Evolutionary conservation across 2,113 vertebrate genomes (phyloP).

Genomic region (Anguilla japonica): DNA sequence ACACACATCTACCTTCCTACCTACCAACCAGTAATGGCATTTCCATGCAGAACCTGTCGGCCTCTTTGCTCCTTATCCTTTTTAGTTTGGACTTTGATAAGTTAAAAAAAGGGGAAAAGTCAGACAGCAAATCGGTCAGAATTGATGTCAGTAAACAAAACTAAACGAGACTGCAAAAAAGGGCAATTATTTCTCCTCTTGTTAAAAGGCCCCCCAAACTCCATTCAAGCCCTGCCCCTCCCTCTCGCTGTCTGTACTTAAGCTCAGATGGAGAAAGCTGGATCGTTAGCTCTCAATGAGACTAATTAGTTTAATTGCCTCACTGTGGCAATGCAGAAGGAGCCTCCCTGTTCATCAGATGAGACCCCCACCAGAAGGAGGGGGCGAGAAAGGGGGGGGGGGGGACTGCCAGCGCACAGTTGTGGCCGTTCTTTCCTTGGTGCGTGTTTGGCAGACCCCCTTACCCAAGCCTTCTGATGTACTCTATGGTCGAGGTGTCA

Average conservation of each 20-base stretch:
- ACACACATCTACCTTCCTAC: background rate
- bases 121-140: slow-evolving; percentile 59
- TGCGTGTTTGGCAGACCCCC: background rate
- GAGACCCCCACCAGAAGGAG: background rate
- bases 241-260: slow-evolving; percentile 50
- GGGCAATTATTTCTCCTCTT: slow-evolving; percentile 69
- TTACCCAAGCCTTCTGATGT: background rate
- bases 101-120: slow-evolving; percentile 54
- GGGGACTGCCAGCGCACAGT: background rate
- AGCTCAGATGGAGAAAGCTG: slow-evolving; percentile 47
- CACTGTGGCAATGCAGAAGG: slow-evolving; percentile 49
- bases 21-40: background rate
- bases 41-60: slow-evolving; percentile 20
- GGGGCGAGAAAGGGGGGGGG: background rate
- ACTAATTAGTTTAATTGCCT: slow-evolving; percentile 56
- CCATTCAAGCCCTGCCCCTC: slow-evolving; percentile 45
- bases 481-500: no score
- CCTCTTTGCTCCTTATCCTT: slow-evolving; percentile 30
- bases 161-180: slow-evolving; percentile 68
- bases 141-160: slow-evolving; percentile 45
- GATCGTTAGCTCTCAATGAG: slow-evolving; percentile 48
- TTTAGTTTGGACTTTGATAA: slow-evolving; percentile 55
- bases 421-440: background rate
- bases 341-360: slow-evolving; percentile 44
- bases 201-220: slow-evolving; percentile 68